phyloP scores from a whole-genome alignment of 2,888 invertebrate genomes.

The Phaonia tiefii region DNA sequence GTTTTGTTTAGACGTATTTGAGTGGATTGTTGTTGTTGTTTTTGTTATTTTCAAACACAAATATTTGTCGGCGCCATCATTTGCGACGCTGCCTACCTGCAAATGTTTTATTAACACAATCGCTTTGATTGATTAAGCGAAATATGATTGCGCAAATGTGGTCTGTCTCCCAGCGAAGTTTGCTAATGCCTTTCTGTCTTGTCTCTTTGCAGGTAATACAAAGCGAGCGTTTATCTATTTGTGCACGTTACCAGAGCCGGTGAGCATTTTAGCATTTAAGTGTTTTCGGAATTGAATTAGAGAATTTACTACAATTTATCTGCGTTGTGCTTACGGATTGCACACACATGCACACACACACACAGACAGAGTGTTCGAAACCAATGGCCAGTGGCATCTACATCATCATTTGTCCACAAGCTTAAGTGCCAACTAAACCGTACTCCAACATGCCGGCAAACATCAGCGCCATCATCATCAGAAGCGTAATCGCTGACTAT shows the following conservation, averaged over 20 bases:
- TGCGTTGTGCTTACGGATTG: not conserved
- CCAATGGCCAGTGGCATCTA: constrained; percentile 61
- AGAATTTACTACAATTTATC: too few species aligned
- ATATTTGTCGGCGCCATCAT: constrained; percentile 16
- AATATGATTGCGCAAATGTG: not conserved
- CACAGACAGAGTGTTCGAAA: constrained; percentile 37
- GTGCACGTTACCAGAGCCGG: too few species aligned
- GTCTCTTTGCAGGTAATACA: constrained; percentile 22
- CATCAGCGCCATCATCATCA: constrained; percentile 40
- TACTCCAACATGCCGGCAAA: constrained; percentile 16
- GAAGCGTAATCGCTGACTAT: not conserved
- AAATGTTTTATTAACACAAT: constrained; percentile 34
- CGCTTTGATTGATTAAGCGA: constrained; percentile 15
- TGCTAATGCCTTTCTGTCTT: constrained; percentile 4
- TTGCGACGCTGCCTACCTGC: constrained; percentile 37
- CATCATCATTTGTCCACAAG: constrained; percentile 57
- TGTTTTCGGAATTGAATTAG: too few species aligned
- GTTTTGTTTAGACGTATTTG: not conserved
- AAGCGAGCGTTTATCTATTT: not conserved
- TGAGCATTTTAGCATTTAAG: too few species aligned
- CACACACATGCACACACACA: constrained; percentile 27
- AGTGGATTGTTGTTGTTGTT: not conserved
- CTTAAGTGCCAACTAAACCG: constrained; percentile 19
- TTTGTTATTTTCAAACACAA: not conserved
- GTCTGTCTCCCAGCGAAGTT: not conserved